Conservation (phyloP, 2,113 vertebrate genomes). For the Epinephelus lanceolatus region DNA sequence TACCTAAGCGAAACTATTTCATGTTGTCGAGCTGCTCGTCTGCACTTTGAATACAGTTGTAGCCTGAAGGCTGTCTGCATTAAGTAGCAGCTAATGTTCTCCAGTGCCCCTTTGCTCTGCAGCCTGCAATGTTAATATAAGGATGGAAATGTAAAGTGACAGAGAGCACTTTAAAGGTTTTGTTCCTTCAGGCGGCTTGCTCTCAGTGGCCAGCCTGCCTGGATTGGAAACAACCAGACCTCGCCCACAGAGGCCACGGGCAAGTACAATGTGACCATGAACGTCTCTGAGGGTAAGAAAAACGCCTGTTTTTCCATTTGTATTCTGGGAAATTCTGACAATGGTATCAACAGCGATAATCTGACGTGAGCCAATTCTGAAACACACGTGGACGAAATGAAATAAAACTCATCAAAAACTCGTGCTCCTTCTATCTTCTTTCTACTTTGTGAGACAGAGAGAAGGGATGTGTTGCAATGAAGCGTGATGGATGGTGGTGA, state of each 20-base stretch:
- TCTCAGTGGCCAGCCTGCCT: constrained; percentile 25
- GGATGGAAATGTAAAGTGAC: constrained; percentile 73
- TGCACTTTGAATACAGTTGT: constrained; percentile 26
- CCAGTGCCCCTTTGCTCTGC: constrained; percentile 24
- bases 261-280: background rate
- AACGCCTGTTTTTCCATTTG: constrained; percentile 1
- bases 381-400: constrained; percentile 7
- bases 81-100: constrained; percentile 58
- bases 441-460: background rate
- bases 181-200: constrained; percentile 37
- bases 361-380: background rate
- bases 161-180: constrained; percentile 67
- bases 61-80: constrained; percentile 42
- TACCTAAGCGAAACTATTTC: constrained; percentile 15
- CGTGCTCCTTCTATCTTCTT: background rate
- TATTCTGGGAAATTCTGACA: constrained; percentile 4
- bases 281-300: background rate
- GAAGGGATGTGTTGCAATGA: background rate
- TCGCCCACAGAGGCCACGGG: constrained; percentile 17
- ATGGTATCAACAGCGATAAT: background rate
- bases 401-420: constrained; percentile 16
- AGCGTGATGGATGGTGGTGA: constrained; percentile 69
- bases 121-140: constrained; percentile 48
- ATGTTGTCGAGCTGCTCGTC: constrained; percentile 16
- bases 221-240: constrained; percentile 38